These are phyloP conservation scores for Hedya salicella DNA, from an alignment of 2,888 invertebrate genomes.

Conservation along the genomic window DNA sequence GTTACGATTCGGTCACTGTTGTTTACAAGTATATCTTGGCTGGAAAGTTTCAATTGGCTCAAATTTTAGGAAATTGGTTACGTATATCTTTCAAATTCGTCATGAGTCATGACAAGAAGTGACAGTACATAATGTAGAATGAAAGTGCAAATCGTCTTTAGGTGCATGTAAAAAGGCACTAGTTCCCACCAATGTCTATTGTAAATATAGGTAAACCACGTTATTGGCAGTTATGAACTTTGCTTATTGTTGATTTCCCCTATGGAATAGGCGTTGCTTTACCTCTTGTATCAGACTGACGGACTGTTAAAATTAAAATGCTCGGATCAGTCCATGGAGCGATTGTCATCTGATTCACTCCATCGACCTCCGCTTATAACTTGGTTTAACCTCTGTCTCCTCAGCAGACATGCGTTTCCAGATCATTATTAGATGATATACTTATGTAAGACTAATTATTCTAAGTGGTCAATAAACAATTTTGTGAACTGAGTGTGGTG, in stretches of 20 bases:
- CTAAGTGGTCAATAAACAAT: slow-evolving; percentile 53
- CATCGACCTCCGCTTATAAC: not conserved
- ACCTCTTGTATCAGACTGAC: too few relatives aligned
- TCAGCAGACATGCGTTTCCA: slow-evolving; percentile 50
- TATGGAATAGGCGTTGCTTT: not conserved
- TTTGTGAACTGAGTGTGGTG: slow-evolving; percentile 64
- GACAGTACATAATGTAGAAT: too few relatives aligned
- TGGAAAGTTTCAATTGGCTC: too few relatives aligned
- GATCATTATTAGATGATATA: slow-evolving; percentile 55
- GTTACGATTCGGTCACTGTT: too few relatives aligned
- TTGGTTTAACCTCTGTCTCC: slow-evolving; percentile 22
- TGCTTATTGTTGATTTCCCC: not conserved
- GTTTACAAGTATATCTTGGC: too few relatives aligned
- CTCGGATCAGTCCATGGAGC: not conserved
- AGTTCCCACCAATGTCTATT: too few relatives aligned
- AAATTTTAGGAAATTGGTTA: too few relatives aligned
- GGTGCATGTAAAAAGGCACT: too few relatives aligned
- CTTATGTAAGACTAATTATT: slow-evolving; percentile 57
- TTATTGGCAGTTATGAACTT: not conserved
- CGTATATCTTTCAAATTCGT: too few relatives aligned
- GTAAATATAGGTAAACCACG: too few relatives aligned
- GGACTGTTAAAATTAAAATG: not conserved
- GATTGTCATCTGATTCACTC: slow-evolving; percentile 7
- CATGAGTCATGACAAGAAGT: too few relatives aligned
- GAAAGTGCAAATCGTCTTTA: too few relatives aligned